These are phyloP conservation scores for Eupithecia pulchellata DNA, from an alignment of 2,888 invertebrate species.

Conservation along the genomic window DNA sequence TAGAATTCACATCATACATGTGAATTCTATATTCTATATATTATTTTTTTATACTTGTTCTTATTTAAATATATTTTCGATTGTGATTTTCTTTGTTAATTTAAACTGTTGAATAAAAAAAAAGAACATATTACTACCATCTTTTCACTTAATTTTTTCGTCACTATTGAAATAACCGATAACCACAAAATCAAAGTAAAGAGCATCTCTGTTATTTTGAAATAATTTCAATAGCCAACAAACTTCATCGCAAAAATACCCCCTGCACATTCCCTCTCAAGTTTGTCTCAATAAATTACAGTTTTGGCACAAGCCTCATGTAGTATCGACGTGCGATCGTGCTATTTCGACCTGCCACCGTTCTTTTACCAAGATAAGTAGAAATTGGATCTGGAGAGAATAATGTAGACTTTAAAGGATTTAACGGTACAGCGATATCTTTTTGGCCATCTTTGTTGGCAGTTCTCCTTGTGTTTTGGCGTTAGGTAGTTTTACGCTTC, in stretches of 20 bases:
- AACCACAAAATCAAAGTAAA: background rate
- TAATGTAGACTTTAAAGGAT: constrained; percentile 58
- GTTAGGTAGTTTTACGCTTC: constrained; percentile 31
- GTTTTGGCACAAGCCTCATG: constrained; percentile 65
- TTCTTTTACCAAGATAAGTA: constrained; percentile 64
- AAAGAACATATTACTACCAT: no score
- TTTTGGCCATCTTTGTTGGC: constrained; percentile 47
- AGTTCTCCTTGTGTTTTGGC: constrained; percentile 39
- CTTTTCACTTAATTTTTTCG: no score
- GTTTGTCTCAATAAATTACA: constrained; percentile 68
- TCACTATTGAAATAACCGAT: background rate
- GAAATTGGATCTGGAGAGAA: constrained; percentile 49
- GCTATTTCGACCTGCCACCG: constrained; percentile 54
- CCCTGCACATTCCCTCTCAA: constrained; percentile 57
- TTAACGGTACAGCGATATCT: constrained; percentile 48
- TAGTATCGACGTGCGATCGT: constrained; percentile 61
- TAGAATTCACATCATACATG: no score
- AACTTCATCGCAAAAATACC: constrained; percentile 45
- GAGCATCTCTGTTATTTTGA: constrained; percentile 11
- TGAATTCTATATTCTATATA: no score
- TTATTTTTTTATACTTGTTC: no score
- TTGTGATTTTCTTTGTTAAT: no score
- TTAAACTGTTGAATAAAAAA: no score
- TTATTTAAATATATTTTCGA: no score
- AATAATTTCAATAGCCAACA: constrained; percentile 27